Base-by-base conservation (phyloP, 2,797 vertebrate genomes). In the Etheostoma nigrum region DNA sequence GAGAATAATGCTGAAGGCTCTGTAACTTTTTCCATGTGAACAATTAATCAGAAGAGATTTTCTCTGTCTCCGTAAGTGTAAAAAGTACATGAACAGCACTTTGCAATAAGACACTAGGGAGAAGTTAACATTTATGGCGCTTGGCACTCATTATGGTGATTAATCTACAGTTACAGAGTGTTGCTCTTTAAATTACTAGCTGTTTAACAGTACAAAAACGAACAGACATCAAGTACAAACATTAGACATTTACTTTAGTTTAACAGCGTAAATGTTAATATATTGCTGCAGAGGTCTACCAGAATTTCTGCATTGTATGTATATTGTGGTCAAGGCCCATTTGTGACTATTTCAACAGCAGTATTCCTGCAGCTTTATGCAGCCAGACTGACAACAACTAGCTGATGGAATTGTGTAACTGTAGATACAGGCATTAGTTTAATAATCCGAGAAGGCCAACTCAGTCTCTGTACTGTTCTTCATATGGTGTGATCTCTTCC, bases 301-400 rank as follows among this genome's bases (percentile, higher is more conserved):
- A 2, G 44, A 36, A 5, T 55, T 65, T 60, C 55, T 40, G 11
- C 54, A 40, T 40, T 21, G 44, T 63, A 18, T 48, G 0, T 64
- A 21, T 49, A 51, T 13, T 64, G 47, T 64, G 27, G 12, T 36
- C 27, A 33, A 15, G 47, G 19, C 27, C 27, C 47, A 51, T 16
- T 65, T 65, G 47, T 12, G 47, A 65, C 47, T 6, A 23, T 52
- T 52, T 52, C 15, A 52, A 6, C 9, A 18, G n/a, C 49, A 66
- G 18, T 53, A 63, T 60, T 72, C 67, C 21, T 78, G 71, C 45
- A 49, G 59, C 48, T 78, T 70, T 14, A 57, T 47, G 62, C 33
- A 74, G 27, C 55, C 27, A 59, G 16, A 36, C 63, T 49, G 45
- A 63, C 63, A 53, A 58, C 57, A 2, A 6, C 25, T 54, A 67